Conservation (phyloP, 2,888 invertebrate genomes). For the Nasonovia ribisnigri region DNA sequence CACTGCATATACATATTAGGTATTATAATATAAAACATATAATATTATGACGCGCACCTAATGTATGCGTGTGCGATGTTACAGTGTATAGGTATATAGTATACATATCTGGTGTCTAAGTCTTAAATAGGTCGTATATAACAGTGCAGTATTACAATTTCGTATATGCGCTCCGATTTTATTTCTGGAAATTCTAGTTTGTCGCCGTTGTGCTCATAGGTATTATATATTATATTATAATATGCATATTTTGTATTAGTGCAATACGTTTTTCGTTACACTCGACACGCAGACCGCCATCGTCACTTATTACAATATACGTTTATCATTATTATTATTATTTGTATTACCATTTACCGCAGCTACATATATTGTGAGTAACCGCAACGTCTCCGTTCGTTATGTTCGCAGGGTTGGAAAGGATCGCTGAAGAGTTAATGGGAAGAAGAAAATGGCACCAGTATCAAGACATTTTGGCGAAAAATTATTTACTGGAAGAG, state of each 20-base stretch:
- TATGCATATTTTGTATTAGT: not conserved
- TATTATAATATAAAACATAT: not conserved
- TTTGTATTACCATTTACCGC: not conserved
- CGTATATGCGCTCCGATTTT: not conserved
- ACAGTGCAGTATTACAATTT: slow-evolving; percentile 13
- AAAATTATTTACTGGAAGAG: slow-evolving; percentile 66
- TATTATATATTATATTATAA: too few species aligned
- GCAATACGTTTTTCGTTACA: not conserved
- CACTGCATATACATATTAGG: not conserved
- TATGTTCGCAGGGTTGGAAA: slow-evolving; percentile 85
- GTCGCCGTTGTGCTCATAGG: not conserved
- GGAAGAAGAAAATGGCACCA: slow-evolving; percentile 96
- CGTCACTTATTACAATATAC: not conserved
- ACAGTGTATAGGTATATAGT: not conserved
- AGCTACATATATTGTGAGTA: not conserved
- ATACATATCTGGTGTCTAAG: slow-evolving; percentile 9
- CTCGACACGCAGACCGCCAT: not conserved
- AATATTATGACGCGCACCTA: not conserved
- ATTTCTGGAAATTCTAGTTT: slow-evolving; percentile 9
- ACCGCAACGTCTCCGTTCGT: not conserved
- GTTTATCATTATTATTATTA: not conserved
- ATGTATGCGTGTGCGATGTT: not conserved
- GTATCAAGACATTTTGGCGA: slow-evolving; percentile 80
- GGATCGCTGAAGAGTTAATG: slow-evolving; percentile 97
- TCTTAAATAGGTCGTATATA: not conserved